Evolutionary conservation across 2,113 vertebrate genomes (phyloP).

Genomic region (Shinisaurus crocodilurus): DNA sequence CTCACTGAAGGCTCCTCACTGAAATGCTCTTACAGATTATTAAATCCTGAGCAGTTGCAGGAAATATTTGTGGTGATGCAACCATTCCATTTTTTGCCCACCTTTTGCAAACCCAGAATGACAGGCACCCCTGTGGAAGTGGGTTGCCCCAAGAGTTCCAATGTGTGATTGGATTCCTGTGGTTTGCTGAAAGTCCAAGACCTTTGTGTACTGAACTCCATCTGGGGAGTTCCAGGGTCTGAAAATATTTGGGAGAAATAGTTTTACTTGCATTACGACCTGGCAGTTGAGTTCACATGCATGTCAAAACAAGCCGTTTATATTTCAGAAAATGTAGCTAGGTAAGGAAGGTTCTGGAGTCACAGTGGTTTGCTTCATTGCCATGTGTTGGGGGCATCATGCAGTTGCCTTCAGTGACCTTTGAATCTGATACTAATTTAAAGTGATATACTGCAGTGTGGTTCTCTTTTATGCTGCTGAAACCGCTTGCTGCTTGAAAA

Average conservation of each 20-base stretch:
- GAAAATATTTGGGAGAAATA: background rate
- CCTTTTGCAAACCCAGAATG: background rate
- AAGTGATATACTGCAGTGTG: background rate
- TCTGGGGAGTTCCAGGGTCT: background rate
- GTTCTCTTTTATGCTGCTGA: too few species aligned
- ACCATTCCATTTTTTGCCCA: background rate
- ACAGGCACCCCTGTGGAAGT: background rate
- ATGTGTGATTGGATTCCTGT: background rate
- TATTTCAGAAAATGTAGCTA: background rate
- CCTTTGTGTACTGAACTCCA: background rate
- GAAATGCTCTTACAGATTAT: background rate
- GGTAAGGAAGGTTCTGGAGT: background rate
- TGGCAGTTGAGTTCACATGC: background rate
- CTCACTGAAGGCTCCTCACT: background rate
- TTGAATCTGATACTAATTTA: background rate
- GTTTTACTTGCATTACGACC: background rate
- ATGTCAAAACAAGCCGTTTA: background rate
- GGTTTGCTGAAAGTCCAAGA: background rate
- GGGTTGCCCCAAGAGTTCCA: background rate
- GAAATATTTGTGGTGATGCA: background rate
- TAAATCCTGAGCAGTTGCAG: background rate
- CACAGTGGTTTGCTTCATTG: background rate
- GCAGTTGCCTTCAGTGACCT: background rate
- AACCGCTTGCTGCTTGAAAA: background rate
- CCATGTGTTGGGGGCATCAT: background rate